A percentile compares a stretch with the other conserved stretches of the same genome.
Conservation (phyloP, 2,113 vertebrate genomes). For the Rutilus rutilus region DNA sequence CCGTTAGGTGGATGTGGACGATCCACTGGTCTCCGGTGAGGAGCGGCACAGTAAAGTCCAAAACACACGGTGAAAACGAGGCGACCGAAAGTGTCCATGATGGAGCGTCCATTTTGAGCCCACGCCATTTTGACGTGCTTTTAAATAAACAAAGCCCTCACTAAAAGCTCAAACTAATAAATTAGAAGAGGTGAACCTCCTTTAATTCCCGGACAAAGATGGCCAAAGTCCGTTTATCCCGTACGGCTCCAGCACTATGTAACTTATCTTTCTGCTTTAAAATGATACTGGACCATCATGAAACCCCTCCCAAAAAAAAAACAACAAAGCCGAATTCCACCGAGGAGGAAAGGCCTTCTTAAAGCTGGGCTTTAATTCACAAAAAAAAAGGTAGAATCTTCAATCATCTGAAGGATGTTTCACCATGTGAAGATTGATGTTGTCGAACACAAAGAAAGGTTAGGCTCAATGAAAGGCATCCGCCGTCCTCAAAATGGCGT, state of each 20-base stretch:
- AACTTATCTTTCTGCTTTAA: constrained; percentile 32
- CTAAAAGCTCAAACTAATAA: neutral
- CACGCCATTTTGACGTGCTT: constrained; percentile 74
- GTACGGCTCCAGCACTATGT: constrained; percentile 26
- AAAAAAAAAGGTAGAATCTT: neutral
- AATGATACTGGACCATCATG: neutral
- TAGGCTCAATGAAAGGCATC: constrained; percentile 53
- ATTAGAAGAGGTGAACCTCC: constrained; percentile 20
- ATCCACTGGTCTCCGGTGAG: constrained; percentile 24
- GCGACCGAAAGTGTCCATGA: constrained; percentile 38
- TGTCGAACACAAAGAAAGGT: constrained; percentile 53
- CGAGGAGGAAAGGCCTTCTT: constrained; percentile 5
- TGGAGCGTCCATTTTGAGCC: constrained; percentile 81
- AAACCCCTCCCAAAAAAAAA: constrained; percentile 65
- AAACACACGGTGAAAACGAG: neutral
- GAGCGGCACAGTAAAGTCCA: constrained; percentile 39
- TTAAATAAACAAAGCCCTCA: constrained; percentile 9
- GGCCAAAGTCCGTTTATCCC: constrained; percentile 68
- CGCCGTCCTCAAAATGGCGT: constrained; percentile 78
- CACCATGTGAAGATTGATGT: neutral
- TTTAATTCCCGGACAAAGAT: neutral
- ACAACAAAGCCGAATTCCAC: constrained; percentile 69
- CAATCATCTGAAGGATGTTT: neutral
- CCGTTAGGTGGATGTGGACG: neutral
- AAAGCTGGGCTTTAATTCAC: neutral